phyloP scores from a whole-genome alignment of 2,113 vertebrate genomes.

The Pedetes capensis region DNA sequence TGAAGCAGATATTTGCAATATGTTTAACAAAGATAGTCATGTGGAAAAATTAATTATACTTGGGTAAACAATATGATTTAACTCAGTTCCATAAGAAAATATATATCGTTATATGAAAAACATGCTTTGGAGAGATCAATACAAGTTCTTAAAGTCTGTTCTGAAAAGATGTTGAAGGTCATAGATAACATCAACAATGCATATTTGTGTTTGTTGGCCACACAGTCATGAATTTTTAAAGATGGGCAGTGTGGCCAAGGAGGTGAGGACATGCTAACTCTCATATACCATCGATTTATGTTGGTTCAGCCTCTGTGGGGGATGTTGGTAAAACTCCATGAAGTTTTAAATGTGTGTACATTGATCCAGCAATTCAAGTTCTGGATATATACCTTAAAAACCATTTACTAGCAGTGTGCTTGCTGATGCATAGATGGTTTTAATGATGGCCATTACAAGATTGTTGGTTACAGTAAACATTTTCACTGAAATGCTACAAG shows the following conservation, averaged over 20 bases:
- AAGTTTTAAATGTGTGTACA: conserved; percentile 3
- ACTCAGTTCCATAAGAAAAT: neutral
- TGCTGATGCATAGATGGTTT: neutral
- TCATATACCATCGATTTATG: neutral
- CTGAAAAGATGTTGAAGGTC: conserved; percentile 4
- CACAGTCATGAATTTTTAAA: neutral
- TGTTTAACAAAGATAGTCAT: neutral
- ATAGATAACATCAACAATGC: neutral
- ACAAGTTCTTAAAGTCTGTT: neutral
- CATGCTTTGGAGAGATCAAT: neutral
- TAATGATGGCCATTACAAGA: conserved; percentile 26
- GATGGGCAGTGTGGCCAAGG: neutral
- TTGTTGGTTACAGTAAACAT: neutral
- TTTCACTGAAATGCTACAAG: neutral
- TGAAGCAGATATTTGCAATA: neutral
- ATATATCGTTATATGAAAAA: neutral
- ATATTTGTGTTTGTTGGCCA: neutral
- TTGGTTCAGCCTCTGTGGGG: neutral
- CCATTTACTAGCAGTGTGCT: neutral
- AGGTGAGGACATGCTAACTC: neutral
- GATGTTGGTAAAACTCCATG: neutral
- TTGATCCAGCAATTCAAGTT: conserved; percentile 11
- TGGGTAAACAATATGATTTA: neutral
- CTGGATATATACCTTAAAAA: conserved; percentile 14
- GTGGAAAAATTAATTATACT: neutral